phyloP scores from a whole-genome alignment of 2,888 invertebrate genomes.

The Folsomia candida region DNA sequence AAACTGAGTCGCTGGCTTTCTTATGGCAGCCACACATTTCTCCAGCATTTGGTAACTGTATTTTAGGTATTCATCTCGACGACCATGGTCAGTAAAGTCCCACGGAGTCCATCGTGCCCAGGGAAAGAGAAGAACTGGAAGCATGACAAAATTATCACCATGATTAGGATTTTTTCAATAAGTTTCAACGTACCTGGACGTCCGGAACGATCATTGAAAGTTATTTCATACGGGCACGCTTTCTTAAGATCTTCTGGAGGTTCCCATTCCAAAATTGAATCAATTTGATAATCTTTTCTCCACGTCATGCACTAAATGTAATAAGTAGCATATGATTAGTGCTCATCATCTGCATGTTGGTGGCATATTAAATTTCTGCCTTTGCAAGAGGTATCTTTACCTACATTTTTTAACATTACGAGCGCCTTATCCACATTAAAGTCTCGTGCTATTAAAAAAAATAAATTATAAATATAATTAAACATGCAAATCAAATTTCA shows the following conservation, averaged over 20 bases:
- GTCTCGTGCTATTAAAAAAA: constrained; percentile 26
- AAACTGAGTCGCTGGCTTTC: constrained; percentile 32
- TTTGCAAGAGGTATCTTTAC: not conserved
- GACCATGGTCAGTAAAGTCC: constrained; percentile 25
- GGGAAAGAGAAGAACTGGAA: constrained; percentile 29
- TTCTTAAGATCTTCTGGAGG: constrained; percentile 29
- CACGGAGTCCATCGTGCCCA: constrained; percentile 38
- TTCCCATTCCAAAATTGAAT: constrained; percentile 30
- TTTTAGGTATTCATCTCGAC: constrained; percentile 25
- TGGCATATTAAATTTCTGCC: not conserved
- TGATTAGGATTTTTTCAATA: not conserved
- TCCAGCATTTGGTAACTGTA: constrained; percentile 39
- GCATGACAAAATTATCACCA: not conserved
- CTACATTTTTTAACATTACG: constrained; percentile 30
- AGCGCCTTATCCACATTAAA: constrained; percentile 30
- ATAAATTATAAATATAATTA: not conserved
- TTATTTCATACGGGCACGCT: constrained; percentile 32
- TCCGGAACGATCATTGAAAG: constrained; percentile 21
- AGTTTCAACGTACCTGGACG: constrained; percentile 23
- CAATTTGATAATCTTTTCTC: constrained; percentile 31
- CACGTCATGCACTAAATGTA: constrained; percentile 28
- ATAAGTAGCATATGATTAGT: no score
- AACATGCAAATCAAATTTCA: not conserved
- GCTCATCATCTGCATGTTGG: constrained; percentile 2
- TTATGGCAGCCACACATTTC: constrained; percentile 23